Conservation (phyloP, 2,888 invertebrate species). For the Dolichopus griseipennis region DNA sequence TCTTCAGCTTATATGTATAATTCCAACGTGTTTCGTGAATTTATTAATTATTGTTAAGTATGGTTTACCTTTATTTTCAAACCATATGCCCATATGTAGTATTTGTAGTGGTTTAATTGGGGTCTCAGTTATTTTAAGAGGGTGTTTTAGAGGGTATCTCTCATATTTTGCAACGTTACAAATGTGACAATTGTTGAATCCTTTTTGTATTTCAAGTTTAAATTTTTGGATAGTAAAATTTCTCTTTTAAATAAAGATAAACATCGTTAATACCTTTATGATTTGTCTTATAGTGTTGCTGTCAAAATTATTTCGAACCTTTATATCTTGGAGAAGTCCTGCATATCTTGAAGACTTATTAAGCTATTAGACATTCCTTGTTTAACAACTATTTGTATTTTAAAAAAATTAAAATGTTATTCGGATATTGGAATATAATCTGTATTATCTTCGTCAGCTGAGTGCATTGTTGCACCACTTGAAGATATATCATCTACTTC, state of each 20-base stretch:
- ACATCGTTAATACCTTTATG: constrained; percentile 16
- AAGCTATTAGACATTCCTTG: not conserved
- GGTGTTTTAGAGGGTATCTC: constrained; percentile 14
- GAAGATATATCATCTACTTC: too few species aligned
- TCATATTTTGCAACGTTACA: constrained; percentile 17
- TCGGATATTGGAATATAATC: too few species aligned
- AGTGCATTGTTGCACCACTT: too few species aligned
- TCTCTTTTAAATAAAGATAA: constrained; percentile 12
- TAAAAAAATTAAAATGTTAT: constrained; percentile 20
- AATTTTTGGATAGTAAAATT: constrained; percentile 15
- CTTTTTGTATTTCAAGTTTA: constrained; percentile 13
- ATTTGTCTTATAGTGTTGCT: constrained; percentile 11
- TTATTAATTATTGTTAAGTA: too few species aligned
- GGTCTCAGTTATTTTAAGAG: constrained; percentile 15
- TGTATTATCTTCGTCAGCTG: too few species aligned
- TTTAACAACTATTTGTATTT: constrained; percentile 20
- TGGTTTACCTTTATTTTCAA: too few species aligned
- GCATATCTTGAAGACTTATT: constrained; percentile 7
- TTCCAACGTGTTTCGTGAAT: too few species aligned
- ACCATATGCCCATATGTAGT: constrained; percentile 14
- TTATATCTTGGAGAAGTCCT: not conserved
- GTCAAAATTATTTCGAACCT: not conserved
- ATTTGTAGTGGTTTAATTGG: constrained; percentile 13
- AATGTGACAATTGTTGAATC: too few species aligned
- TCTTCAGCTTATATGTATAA: too few species aligned